These are phyloP conservation scores for Sorex fumeus DNA, from an alignment of 2,113 vertebrate genomes.

Conservation along the genomic window DNA sequence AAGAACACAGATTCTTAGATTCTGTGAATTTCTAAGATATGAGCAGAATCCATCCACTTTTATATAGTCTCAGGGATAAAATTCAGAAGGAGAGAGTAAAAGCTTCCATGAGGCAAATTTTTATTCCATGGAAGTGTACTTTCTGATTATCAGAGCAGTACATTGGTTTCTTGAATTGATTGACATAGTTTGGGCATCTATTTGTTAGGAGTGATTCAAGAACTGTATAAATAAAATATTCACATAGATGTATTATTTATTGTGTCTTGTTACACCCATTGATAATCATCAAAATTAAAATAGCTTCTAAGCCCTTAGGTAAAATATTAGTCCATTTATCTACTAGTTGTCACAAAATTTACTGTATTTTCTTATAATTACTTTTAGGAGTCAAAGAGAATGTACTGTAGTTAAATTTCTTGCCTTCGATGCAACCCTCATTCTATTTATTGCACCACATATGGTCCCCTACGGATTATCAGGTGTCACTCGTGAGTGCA, in stretches of 20 bases:
- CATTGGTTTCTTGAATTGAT: not conserved
- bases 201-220: not conserved
- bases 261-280: not conserved
- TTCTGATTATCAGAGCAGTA: not conserved
- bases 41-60: not conserved
- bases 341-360: not conserved
- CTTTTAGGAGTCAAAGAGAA: not conserved
- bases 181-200: not conserved
- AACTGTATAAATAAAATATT: not conserved
- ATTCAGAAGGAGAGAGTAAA: not conserved
- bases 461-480: too few species aligned
- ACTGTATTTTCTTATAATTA: not conserved
- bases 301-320: not conserved
- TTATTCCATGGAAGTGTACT: not conserved
- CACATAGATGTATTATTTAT: not conserved
- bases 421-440: too few species aligned
- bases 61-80: not conserved
- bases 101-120: not conserved
- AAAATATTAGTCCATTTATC: not conserved
- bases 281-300: slow-evolving; percentile 14
- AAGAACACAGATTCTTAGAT: not conserved
- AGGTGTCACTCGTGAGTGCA: too few species aligned
- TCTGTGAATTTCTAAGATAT: not conserved
- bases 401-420: too few species aligned
- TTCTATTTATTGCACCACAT: too few species aligned